Conservation (phyloP, 2,888 invertebrate species). For the Aporophyla nigra region DNA sequence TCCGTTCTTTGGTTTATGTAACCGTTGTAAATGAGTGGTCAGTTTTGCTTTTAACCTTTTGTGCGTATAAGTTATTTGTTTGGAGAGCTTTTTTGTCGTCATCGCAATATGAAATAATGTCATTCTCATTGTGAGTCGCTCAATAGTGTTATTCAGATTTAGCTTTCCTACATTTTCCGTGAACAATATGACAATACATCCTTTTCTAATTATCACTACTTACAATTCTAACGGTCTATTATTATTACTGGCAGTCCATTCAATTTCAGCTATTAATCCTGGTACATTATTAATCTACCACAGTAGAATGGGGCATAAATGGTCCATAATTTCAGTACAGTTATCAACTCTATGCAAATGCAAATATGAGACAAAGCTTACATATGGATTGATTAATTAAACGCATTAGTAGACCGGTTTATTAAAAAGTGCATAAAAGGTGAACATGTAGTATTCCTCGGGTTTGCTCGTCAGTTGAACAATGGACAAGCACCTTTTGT, state of each 20-base stretch:
- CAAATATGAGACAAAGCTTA: conserved; percentile 75
- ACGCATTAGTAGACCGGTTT: conserved; percentile 85
- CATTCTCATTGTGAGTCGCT: conserved; percentile 11
- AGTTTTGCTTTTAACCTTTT: conserved; percentile 63
- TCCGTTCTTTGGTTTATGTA: conserved; percentile 68
- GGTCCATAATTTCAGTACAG: conserved; percentile 58
- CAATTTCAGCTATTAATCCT: conserved; percentile 45
- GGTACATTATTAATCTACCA: conserved; percentile 49
- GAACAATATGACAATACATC: conserved; percentile 22
- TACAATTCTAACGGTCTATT: conserved; percentile 39
- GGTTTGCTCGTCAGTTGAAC: conserved; percentile 80
- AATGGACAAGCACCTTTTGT: conserved; percentile 85
- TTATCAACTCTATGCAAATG: conserved; percentile 65
- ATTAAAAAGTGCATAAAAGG: conserved; percentile 84
- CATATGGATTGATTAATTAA: conserved; percentile 85
- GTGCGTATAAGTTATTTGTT: conserved; percentile 27
- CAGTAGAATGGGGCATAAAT: conserved; percentile 39
- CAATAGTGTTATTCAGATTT: conserved; percentile 6
- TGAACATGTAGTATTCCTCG: conserved; percentile 76
- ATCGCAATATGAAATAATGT: conserved; percentile 15
- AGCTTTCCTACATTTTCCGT: conserved; percentile 18
- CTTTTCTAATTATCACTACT: conserved; percentile 26
- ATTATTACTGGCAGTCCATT: conserved; percentile 46
- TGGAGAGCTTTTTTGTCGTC: conserved; percentile 34
- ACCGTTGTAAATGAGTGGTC: conserved; percentile 67